Evolutionary conservation across 1,140 invertebrate genomes (phyloP).

Genomic region (Aporrectodea caliginosa): DNA sequence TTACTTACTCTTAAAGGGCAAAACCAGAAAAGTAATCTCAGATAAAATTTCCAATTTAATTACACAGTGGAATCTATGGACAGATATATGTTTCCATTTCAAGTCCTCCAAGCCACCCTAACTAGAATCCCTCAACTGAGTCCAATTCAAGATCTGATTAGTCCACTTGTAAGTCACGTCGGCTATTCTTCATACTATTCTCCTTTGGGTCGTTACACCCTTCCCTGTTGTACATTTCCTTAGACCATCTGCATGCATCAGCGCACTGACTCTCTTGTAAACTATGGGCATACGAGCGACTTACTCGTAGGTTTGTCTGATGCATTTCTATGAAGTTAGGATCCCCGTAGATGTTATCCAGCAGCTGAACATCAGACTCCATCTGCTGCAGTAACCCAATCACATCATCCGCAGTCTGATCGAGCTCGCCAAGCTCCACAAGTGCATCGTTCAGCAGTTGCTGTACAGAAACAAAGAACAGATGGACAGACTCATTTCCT

Average conservation of each 20-base stretch:
- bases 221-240: neutral
- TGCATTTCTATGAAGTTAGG: conserved; percentile 95
- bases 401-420: conserved; percentile 88
- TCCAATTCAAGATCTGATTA: neutral
- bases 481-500: too few relatives aligned
- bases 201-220: neutral
- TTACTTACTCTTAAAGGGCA: too few relatives aligned
- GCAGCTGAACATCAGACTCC: conserved; percentile 57
- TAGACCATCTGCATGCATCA: neutral
- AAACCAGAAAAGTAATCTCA: too few relatives aligned
- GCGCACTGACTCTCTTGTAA: neutral
- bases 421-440: conserved; percentile 89
- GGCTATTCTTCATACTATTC: neutral
- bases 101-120: too few relatives aligned
- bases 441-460: conserved; percentile 85
- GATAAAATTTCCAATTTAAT: too few relatives aligned
- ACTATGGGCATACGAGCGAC: neutral
- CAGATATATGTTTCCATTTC: neutral
- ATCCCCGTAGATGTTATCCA: conserved; percentile 80
- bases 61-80: too few relatives aligned
- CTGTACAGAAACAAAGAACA: too few relatives aligned
- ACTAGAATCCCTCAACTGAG: neutral
- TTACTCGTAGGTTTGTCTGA: conserved; percentile 83
- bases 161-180: neutral
- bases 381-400: conserved; percentile 60